phyloP scores from a whole-genome alignment of 2,888 invertebrate genomes.

The Cremastinae sp. region DNA sequence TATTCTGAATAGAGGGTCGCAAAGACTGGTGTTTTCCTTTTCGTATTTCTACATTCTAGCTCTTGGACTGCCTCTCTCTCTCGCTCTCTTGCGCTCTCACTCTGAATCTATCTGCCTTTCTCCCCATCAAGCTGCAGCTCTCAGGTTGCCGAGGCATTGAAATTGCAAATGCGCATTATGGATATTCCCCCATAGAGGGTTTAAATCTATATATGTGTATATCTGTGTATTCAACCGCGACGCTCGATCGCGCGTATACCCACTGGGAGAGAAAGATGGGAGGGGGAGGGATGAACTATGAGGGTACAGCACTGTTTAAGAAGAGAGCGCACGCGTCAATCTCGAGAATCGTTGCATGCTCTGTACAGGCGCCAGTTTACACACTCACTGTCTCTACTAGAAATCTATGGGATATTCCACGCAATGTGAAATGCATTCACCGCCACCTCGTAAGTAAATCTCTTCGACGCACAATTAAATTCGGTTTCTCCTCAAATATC shows the following conservation, averaged over 20 bases:
- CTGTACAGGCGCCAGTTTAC: slow-evolving; percentile 36
- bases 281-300: slow-evolving; percentile 18
- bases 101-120: slow-evolving; percentile 28
- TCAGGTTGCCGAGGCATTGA: slow-evolving; percentile 78
- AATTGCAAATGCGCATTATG: slow-evolving; percentile 80
- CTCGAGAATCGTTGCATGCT: slow-evolving; percentile 38
- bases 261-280: slow-evolving; percentile 13
- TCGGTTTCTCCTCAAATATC: background rate
- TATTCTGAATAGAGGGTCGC: slow-evolving; percentile 50
- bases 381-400: slow-evolving; percentile 35
- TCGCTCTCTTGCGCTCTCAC: slow-evolving; percentile 19
- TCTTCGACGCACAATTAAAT: background rate
- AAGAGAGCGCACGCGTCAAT: slow-evolving; percentile 61
- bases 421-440: background rate
- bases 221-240: slow-evolving; percentile 61
- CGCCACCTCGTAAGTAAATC: background rate
- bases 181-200: slow-evolving; percentile 79
- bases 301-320: slow-evolving; percentile 9
- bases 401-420: slow-evolving; percentile 13
- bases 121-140: slow-evolving; percentile 58
- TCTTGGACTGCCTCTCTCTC: slow-evolving; percentile 30
- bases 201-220: slow-evolving; percentile 67
- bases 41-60: slow-evolving; percentile 26
- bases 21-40: slow-evolving; percentile 51
- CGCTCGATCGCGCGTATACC: slow-evolving; percentile 56